These are phyloP conservation scores for Sapayoa aenigma DNA, from an alignment of 2,113 vertebrate species.

Conservation along the genomic window DNA sequence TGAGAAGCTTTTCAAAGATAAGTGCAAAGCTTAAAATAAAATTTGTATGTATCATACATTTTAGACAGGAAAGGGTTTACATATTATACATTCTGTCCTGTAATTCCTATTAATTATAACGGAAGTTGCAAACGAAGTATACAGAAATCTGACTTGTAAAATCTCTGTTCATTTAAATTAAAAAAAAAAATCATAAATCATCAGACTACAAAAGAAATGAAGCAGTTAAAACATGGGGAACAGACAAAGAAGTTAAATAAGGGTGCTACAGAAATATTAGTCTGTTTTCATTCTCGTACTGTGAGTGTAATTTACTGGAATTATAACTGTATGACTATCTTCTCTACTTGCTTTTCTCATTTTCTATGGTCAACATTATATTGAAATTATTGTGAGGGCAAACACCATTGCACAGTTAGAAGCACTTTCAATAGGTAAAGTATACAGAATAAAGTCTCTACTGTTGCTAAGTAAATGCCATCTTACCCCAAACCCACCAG, in stretches of 20 bases:
- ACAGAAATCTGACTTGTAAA: neutral
- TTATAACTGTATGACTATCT: slow-evolving; percentile 37
- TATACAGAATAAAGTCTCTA: slow-evolving; percentile 58
- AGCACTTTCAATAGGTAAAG: slow-evolving; percentile 63
- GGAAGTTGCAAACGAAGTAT: neutral
- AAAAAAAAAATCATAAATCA: neutral
- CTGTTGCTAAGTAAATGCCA: slow-evolving; percentile 67
- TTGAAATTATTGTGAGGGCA: slow-evolving; percentile 57
- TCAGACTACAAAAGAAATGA: neutral
- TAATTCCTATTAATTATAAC: neutral
- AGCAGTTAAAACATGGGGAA: neutral
- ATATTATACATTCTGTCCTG: neutral
- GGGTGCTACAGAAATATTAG: neutral
- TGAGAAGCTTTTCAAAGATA: slow-evolving; percentile 6
- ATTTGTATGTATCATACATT: neutral
- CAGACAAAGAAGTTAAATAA: slow-evolving; percentile 25
- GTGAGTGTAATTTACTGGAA: neutral
- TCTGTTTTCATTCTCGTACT: slow-evolving; percentile 25
- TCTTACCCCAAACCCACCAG: slow-evolving; percentile 22
- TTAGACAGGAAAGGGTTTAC: neutral
- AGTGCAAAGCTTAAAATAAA: neutral
- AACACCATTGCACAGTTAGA: slow-evolving; percentile 47
- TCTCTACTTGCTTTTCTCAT: slow-evolving; percentile 64
- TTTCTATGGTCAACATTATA: slow-evolving; percentile 65
- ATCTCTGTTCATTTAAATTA: neutral